Evolutionary conservation across 2,113 vertebrate genomes (phyloP).

Genomic region (Coryphaenoides rupestris): DNA sequence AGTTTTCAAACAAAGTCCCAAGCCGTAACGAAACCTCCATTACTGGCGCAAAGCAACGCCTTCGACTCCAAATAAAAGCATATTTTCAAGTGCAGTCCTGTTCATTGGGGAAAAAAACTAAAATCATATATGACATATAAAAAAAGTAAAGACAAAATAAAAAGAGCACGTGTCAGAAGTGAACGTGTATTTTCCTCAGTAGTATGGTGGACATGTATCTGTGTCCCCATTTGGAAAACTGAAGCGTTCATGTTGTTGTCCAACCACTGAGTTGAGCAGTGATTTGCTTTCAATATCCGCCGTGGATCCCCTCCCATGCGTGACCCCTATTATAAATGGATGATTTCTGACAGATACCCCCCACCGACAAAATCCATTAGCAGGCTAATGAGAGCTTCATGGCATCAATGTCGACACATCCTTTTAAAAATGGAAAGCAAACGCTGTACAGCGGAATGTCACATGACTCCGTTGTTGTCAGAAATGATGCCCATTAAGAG

Average conservation of each 20-base stretch:
- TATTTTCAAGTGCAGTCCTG: no score
- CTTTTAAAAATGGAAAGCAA: conserved; percentile 41
- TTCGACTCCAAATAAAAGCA: no score
- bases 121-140: no score
- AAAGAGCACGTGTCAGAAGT: no score
- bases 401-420: conserved; percentile 1
- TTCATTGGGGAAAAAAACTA: no score
- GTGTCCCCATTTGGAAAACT: no score
- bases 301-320: conserved; percentile 22
- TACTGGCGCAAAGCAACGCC: no score
- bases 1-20: no score
- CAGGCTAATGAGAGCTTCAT: conserved; percentile 40
- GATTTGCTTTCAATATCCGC: conserved; percentile 38
- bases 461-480: conserved; percentile 47
- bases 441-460: conserved; percentile 25
- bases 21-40: no score
- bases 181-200: no score
- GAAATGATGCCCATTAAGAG: conserved; percentile 44
- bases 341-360: conserved; percentile 55
- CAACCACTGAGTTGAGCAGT: conserved; percentile 31
- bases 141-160: no score
- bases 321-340: conserved; percentile 57
- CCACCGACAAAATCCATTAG: conserved; percentile 66
- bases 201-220: no score
- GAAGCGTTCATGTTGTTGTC: conserved; percentile 14